Percentiles rank a stretch among this genome's conserved stretches.
Evolutionary conservation across 2,888 invertebrate genomes (phyloP).

Genomic region (Dexiosoma caninum): DNA sequence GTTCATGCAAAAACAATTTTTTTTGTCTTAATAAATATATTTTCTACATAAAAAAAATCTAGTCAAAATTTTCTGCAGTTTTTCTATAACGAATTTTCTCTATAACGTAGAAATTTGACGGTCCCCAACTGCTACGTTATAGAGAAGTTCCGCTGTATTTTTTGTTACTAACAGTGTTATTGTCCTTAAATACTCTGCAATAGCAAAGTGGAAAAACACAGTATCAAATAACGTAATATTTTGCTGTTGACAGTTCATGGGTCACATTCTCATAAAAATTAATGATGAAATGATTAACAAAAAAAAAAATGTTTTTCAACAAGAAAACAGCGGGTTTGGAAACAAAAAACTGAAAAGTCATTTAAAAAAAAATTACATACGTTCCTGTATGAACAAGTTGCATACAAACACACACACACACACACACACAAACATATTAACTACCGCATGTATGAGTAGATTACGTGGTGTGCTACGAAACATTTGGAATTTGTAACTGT

Average conservation of each 20-base stretch:
- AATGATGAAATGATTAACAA: background rate
- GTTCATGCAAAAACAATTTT: too few relatives aligned
- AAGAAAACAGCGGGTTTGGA: conserved; percentile 19
- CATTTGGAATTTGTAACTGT: too few relatives aligned
- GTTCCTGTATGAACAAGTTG: background rate
- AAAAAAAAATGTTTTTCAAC: conserved; percentile 2
- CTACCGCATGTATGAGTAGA: too few relatives aligned
- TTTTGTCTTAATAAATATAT: too few relatives aligned
- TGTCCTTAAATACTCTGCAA: conserved; percentile 17
- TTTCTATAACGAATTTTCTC: too few relatives aligned
- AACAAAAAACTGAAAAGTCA: background rate
- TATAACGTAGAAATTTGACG: too few relatives aligned
- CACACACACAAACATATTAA: background rate
- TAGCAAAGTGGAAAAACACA: background rate
- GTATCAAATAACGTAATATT: conserved; percentile 5
- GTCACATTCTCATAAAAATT: conserved; percentile 26
- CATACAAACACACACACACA: background rate
- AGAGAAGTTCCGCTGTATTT: too few relatives aligned
- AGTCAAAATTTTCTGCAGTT: too few relatives aligned
- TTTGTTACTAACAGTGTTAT: conserved; percentile 12
- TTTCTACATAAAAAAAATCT: too few relatives aligned
- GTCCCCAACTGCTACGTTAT: too few relatives aligned
- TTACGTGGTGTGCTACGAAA: too few relatives aligned
- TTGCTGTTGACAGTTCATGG: conserved; percentile 21
- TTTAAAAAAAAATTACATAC: background rate